Conservation (phyloP, 2,797 vertebrate genomes). For the Paramormyrops hopkinsi region DNA sequence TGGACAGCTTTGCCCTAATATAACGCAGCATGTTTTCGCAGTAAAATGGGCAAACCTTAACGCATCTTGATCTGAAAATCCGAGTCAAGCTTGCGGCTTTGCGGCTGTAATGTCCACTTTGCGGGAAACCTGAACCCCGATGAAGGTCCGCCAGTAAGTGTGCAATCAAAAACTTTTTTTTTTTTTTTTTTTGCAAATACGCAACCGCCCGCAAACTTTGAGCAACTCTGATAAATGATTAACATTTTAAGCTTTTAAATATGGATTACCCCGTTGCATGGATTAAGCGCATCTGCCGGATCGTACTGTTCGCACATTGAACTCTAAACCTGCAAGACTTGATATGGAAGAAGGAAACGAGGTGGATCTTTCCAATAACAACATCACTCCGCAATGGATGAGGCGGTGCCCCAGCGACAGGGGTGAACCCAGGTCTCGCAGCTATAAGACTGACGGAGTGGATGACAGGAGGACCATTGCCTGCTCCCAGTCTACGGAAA, state of each 20-base stretch:
- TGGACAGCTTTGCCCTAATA: neutral
- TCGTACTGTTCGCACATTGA: slow-evolving; percentile 37
- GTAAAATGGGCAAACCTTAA: neutral
- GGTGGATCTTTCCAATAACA: slow-evolving; percentile 70
- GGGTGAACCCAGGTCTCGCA: slow-evolving; percentile 53
- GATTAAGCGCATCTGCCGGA: slow-evolving; percentile 22
- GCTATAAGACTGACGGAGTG: slow-evolving; percentile 74
- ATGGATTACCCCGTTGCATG: neutral
- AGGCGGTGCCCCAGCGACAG: slow-evolving; percentile 52
- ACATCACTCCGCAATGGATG: slow-evolving; percentile 71
- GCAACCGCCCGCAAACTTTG: neutral
- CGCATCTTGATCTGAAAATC: neutral
- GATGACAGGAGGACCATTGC: slow-evolving; percentile 62
- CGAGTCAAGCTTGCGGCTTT: neutral
- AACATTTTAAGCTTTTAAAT: neutral
- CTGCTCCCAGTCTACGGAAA: slow-evolving; percentile 52
- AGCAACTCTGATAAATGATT: neutral
- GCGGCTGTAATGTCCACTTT: neutral
- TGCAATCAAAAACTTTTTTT: neutral
- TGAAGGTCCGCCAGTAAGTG: neutral
- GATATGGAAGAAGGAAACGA: slow-evolving; percentile 69
- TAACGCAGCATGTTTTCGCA: neutral
- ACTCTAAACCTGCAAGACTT: neutral
- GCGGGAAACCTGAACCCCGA: neutral
- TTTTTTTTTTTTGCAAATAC: neutral